phyloP scores from a whole-genome alignment of 1,140 invertebrate genomes.

The Ridgeia piscesae region DNA sequence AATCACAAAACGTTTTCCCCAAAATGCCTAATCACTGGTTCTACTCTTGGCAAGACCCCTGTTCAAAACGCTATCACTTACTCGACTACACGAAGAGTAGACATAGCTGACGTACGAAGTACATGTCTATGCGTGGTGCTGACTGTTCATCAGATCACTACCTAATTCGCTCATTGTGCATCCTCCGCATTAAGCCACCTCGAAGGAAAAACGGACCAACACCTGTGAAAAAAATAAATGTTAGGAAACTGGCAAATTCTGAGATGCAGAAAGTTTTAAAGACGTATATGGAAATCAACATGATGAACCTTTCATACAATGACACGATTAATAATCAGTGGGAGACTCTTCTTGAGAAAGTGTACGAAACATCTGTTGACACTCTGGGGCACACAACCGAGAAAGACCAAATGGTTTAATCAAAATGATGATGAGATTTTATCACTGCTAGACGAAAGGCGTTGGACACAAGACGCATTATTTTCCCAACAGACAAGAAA shows the following conservation, averaged over 20 bases:
- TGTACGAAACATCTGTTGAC: neutral
- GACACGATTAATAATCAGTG: neutral
- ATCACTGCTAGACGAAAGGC: neutral
- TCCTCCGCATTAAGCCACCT: neutral
- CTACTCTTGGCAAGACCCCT: neutral
- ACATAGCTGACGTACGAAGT: neutral
- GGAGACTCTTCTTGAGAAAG: neutral
- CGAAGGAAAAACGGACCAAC: neutral
- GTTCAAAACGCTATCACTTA: neutral
- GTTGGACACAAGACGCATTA: neutral
- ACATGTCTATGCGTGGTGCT: too few species aligned
- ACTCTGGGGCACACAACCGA: neutral
- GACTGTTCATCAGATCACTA: neutral
- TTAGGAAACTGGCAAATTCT: neutral
- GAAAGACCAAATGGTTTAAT: neutral
- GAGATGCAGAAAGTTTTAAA: neutral
- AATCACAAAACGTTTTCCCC: neutral
- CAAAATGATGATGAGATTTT: neutral
- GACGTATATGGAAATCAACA: neutral
- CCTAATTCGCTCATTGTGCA: neutral
- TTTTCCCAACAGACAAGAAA: neutral
- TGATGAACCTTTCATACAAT: neutral
- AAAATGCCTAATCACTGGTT: neutral
- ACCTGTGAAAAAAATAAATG: neutral
- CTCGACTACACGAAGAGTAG: neutral